Base-by-base conservation (phyloP, 2,797 vertebrate genomes). In the Fundulus diaphanus region DNA sequence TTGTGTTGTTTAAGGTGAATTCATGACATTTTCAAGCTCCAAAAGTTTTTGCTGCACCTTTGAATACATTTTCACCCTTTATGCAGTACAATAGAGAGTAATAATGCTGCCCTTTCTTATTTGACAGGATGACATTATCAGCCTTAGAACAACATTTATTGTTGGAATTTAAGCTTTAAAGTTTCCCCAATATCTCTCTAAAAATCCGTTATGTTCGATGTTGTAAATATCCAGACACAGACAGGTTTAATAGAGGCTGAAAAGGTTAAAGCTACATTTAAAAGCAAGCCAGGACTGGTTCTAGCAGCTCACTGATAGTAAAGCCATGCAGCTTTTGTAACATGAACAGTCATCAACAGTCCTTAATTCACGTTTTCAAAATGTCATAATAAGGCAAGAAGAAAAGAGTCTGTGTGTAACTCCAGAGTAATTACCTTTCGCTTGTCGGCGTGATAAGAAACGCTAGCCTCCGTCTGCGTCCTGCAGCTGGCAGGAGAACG, bases 401-500 rank as follows among this genome's bases (percentile, higher is more conserved):
- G 6, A 35, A 42, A 0, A 3, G 27, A 0, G 20, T 18, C 20
- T 4, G 1, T 8, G n/a, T 67, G 9, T 31, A 71, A 66, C 33
- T 27, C 1, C 3, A 1, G 3, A 1, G 29, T 67, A 61, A 72
- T 2, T n/a, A 1, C 0, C 8, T 68, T 48, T 27, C 68, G 0
- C 27, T 29, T 48, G 70, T 65, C 46, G n/a, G 5, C 51, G 27
- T 16, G n/a, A 13, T 61, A 5, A 51, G 82, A 80, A 70, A 70
- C 18, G 2, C 80, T 90, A 76, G 90, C 87, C 87, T 72, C 29
- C 16, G 35, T 1, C 15, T 20, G 81, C 70, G 75, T 72, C 80
- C 57, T 42, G 83, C 80, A 7, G 29, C 24, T 15, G 13, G 27
- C 27, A 11, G 29, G 13, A 5, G 31, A 42, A 0, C 9, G 76